Base-by-base conservation (phyloP, 2,888 invertebrate species). In the Pediacus dermestoides region DNA sequence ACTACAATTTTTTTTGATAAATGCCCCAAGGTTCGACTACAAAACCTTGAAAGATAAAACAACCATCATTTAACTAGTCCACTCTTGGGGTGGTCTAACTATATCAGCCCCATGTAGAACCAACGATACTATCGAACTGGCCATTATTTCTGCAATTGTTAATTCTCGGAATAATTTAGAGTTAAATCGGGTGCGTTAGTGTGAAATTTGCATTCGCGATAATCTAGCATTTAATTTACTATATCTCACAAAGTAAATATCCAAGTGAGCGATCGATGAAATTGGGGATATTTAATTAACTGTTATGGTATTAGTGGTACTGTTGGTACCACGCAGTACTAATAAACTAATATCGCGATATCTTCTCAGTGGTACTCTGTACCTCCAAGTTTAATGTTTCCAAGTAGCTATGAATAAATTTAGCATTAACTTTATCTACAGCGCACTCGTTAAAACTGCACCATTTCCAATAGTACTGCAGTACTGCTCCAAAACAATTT, bases 321-420 rank as follows among this genome's bases (percentile, higher is more conserved):
- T n/a, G n/a, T n/a, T n/a, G n/a, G n/a, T n/a, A n/a, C n/a, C n/a
- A n/a, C n/a, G n/a, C n/a, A n/a, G n/a, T n/a, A n/a, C n/a, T n/a
- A n/a, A n/a, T n/a, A n/a, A n/a, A n/a, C n/a, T n/a, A n/a, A n/a
- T n/a, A n/a, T n/a, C n/a, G n/a, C n/a, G n/a, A n/a, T n/a, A n/a
- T n/a, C n/a, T n/a, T n/a, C n/a, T n/a, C n/a, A n/a, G n/a, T n/a
- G n/a, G n/a, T n/a, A n/a, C n/a, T n/a, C n/a, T n/a, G n/a, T n/a
- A n/a, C n/a, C n/a, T n/a, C n/a, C n/a, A n/a, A n/a, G n/a, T 28
- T 61, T 60, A 60, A 60, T 58, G 61, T 56, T 62, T 61, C 61
- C 55, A 44, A 54, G 62, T 60, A 60, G 52, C 57, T 58, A 58
- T 60, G 59, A 59, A 59, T 59, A 59, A 48, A 52, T 52, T 58